Conservation (phyloP, 2,113 vertebrate genomes). For the Pterocles orientalis region DNA sequence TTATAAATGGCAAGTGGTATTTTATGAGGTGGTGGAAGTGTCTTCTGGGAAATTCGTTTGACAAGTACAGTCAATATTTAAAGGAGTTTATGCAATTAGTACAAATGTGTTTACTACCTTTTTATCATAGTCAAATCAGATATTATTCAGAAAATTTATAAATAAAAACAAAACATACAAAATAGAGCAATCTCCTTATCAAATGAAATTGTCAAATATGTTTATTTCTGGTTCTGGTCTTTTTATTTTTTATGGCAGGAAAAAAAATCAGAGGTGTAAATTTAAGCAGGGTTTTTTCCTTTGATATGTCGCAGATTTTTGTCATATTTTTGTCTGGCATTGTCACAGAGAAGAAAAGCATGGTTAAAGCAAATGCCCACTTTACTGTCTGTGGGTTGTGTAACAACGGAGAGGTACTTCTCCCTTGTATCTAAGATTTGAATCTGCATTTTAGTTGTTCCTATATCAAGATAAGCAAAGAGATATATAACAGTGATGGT, state of each 20-base stretch:
- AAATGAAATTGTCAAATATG: not conserved
- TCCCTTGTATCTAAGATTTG: not conserved
- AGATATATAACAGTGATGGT: fast-evolving
- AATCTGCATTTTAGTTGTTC: not conserved
- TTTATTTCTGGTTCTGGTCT: not conserved
- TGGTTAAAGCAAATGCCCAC: not conserved
- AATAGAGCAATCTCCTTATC: not conserved
- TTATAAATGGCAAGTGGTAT: constrained; percentile 49
- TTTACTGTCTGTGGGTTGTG: fast-evolving
- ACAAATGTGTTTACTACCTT: constrained; percentile 22
- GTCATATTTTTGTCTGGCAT: not conserved
- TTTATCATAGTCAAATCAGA: constrained; percentile 17
- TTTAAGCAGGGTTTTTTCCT: not conserved
- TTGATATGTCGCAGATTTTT: fast-evolving
- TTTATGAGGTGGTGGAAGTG: constrained; percentile 10
- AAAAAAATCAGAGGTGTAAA: not conserved
- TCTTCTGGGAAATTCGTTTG: not conserved
- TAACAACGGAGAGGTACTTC: not conserved
- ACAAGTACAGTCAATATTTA: constrained; percentile 1
- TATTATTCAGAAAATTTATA: not conserved
- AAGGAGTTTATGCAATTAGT: constrained; percentile 14
- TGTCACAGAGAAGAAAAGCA: not conserved
- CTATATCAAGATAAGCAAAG: not conserved
- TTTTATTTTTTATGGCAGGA: not conserved
- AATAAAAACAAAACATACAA: not conserved